Conservation (phyloP, 2,888 invertebrate genomes). For the Drosophila kanekoi region DNA sequence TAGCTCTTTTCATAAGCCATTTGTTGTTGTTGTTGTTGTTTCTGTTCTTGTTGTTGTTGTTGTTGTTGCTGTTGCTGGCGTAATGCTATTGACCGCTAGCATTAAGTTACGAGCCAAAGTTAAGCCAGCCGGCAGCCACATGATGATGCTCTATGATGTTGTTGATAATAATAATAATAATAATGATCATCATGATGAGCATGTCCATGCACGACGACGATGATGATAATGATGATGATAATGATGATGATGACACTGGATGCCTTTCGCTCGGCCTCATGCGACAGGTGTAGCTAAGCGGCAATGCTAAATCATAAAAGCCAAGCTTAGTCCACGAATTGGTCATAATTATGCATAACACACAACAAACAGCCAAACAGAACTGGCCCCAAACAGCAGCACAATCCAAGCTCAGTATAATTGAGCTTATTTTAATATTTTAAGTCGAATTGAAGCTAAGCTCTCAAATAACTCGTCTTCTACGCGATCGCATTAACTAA, state of each 20-base stretch:
- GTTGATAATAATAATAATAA: conserved; percentile 46
- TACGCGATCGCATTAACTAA: not conserved
- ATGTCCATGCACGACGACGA: too few species aligned
- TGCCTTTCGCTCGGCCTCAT: conserved; percentile 21
- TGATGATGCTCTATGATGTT: conserved; percentile 49
- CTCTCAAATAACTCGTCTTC: not conserved
- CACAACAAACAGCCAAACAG: conserved; percentile 10
- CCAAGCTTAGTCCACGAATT: conserved; percentile 38
- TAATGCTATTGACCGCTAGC: conserved; percentile 73
- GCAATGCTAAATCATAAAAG: conserved; percentile 28
- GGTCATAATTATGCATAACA: conserved; percentile 49
- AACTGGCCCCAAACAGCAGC: conserved; percentile 13
- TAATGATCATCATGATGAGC: conserved; percentile 1
- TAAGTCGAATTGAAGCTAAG: conserved; percentile 1
- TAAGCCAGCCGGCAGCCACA: conserved; percentile 18
- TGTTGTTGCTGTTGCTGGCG: conserved; percentile 47
- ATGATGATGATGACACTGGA: conserved; percentile 29
- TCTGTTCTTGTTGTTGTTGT: too few species aligned
- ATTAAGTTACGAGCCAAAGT: conserved; percentile 65
- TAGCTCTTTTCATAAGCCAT: conserved; percentile 73
- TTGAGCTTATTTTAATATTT: conserved; percentile 24
- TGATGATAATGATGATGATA: conserved; percentile 11
- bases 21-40: conserved; percentile 55
- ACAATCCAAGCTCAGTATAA: conserved; percentile 23
- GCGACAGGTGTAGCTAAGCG: conserved; percentile 47